Conservation (phyloP, 2,888 invertebrate genomes). For the Plagodis dolabraria region DNA sequence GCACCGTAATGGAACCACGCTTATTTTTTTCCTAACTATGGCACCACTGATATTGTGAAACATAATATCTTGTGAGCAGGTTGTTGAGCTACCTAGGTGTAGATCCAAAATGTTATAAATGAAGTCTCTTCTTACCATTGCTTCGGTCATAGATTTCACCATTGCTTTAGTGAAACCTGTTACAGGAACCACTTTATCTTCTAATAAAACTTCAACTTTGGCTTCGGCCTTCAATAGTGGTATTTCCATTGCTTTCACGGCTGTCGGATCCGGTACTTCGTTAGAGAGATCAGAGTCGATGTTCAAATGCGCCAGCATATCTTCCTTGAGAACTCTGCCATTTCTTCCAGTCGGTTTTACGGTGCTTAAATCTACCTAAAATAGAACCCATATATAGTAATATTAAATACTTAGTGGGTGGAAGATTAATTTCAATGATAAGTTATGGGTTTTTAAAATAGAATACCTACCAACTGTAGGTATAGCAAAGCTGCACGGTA, state of each 20-base stretch:
- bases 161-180: constrained; percentile 95
- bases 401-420: too few species aligned
- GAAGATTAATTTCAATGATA: too few species aligned
- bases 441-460: too few species aligned
- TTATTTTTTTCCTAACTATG: too few species aligned
- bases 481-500: too few species aligned
- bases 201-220: constrained; percentile 55
- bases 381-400: constrained; percentile 13
- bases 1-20: too few species aligned
- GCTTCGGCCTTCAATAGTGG: constrained; percentile 51
- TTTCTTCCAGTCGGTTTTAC: constrained; percentile 93
- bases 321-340: constrained; percentile 97
- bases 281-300: constrained; percentile 83
- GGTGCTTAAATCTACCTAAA: constrained; percentile 87
- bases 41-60: too few species aligned
- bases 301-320: constrained; percentile 90
- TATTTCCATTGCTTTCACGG: constrained; percentile 51
- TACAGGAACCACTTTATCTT: constrained; percentile 87
- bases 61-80: too few species aligned
- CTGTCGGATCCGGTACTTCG: constrained; percentile 51
- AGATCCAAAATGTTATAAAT: background rate
- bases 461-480: too few species aligned
- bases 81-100: too few species aligned
- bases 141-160: constrained; percentile 97
- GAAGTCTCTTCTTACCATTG: constrained; percentile 84